These are phyloP conservation scores for Esox masquinongy DNA, from an alignment of 2,797 vertebrate species.

Conservation along the genomic window DNA sequence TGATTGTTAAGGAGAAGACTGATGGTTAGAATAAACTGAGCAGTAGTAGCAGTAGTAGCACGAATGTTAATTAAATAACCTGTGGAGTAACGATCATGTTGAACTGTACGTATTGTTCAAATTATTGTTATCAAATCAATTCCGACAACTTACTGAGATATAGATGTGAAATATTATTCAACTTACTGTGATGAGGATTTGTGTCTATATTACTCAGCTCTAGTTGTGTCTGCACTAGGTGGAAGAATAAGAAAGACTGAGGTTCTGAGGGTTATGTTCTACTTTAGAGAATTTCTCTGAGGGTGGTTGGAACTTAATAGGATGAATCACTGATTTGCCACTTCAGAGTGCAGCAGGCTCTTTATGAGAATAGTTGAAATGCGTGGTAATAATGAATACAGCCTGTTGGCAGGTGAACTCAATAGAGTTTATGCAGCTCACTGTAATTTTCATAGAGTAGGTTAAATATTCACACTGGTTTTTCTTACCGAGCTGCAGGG, in stretches of 20 bases:
- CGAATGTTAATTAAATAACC: too few relatives aligned
- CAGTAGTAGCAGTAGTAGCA: too few relatives aligned
- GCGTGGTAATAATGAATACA: not conserved
- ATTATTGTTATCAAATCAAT: too few relatives aligned
- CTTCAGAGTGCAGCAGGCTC: not conserved
- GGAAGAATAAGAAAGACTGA: not conserved
- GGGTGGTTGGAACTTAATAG: slow-evolving; percentile 23
- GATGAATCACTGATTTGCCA: slow-evolving; percentile 15
- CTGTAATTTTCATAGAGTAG: slow-evolving; percentile 13
- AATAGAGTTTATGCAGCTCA: slow-evolving; percentile 10
- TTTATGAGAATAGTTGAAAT: slow-evolving; percentile 2
- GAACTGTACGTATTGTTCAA: too few relatives aligned
- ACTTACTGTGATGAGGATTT: too few relatives aligned
- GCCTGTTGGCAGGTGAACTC: not conserved
- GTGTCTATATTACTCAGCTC: too few relatives aligned
- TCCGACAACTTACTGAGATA: too few relatives aligned
- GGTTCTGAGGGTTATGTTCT: slow-evolving; percentile 12
- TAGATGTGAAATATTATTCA: too few relatives aligned
- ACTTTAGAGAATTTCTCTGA: slow-evolving; percentile 30
- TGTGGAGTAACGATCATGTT: too few relatives aligned
- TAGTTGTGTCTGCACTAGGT: not conserved
- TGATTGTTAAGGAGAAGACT: too few relatives aligned
- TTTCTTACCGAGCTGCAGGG: not conserved
- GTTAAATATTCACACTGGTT: not conserved
- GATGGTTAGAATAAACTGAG: too few relatives aligned